A percentile compares a stretch with the other conserved stretches of the same genome.
Conservation (phyloP, 2,888 invertebrate genomes). For the Phengaris alcon region DNA sequence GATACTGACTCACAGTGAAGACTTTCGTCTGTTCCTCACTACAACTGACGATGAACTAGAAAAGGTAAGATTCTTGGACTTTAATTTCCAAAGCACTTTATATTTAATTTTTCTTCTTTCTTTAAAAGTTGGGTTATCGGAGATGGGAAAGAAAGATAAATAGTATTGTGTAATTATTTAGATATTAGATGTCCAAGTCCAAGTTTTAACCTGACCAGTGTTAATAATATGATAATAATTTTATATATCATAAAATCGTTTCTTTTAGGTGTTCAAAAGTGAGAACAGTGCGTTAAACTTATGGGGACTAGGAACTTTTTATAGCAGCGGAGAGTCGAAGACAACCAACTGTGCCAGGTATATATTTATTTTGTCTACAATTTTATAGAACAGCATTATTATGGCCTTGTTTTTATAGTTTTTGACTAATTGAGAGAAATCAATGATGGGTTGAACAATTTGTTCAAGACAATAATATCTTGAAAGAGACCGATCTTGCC, state of each 20-base stretch:
- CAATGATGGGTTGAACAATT: no score
- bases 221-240: no score
- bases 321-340: conserved; percentile 52
- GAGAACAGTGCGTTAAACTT: conserved; percentile 61
- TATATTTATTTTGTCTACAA: conserved; percentile 10
- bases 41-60: conserved; percentile 68
- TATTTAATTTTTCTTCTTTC: neutral
- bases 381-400: neutral
- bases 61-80: conserved; percentile 47
- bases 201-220: no score
- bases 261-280: conserved; percentile 54
- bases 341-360: conserved; percentile 62
- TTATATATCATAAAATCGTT: neutral
- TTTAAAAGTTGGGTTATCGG: no score
- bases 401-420: no score
- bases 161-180: no score
- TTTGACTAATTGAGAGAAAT: no score
- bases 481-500: no score
- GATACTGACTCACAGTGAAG: conserved; percentile 67
- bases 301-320: conserved; percentile 63
- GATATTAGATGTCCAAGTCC: no score
- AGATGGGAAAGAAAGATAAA: no score
- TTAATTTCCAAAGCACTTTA: neutral
- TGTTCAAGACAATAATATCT: no score
- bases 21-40: conserved; percentile 62